Base-by-base conservation (phyloP, 2,113 vertebrate species). In the Percina caprodes region DNA sequence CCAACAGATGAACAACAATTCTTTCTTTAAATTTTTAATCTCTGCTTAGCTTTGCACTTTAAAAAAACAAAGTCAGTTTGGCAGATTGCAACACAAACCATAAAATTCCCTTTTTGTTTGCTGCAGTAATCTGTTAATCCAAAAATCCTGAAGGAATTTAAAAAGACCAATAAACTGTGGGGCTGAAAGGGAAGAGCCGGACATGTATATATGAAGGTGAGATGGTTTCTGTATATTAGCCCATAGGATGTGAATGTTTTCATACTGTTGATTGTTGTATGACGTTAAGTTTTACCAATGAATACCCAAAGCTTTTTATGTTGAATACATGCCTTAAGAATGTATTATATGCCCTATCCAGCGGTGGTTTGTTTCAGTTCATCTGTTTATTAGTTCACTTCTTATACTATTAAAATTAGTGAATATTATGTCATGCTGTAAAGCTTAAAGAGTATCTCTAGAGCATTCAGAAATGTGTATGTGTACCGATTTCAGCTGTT, bases 241-340 rank as follows among this genome's bases (percentile, higher is more conserved):
- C 55, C 42, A 2, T n/a, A n/a, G 3, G 3, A 69, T 73, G 24
- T 84, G 39, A 80, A 49, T 54, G 52, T 58, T 86, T 68, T 80
- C 6, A 55, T 39, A 35, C 2, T 59, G n/a, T 66, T 74, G 2
- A 26, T 18, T 62, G 55, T 55, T 15, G 3, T 18, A 26, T 46
- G 12, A 65, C 19, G 8, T 45, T 30, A 72, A 15, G 48, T 54
- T 71, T 49, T 56, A n/a, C 9, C 49, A 33, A 3, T 67, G 59
- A 52, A 59, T 51, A 7, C 42, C 48, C 59, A 49, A 55, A 42
- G 24, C 8, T 48, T 3, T 61, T 55, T 24, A 23, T 24, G 2
- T 16, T 77, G 55, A 21, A 56, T 13, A 52, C 14, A 46, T 4
- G 35, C 55, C 14, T 79, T 54, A 59, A 86, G 66, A 88, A 85